These are phyloP conservation scores for Drosophila multiciliata DNA, from an alignment of 2,888 invertebrate genomes.

Conservation along the genomic window DNA sequence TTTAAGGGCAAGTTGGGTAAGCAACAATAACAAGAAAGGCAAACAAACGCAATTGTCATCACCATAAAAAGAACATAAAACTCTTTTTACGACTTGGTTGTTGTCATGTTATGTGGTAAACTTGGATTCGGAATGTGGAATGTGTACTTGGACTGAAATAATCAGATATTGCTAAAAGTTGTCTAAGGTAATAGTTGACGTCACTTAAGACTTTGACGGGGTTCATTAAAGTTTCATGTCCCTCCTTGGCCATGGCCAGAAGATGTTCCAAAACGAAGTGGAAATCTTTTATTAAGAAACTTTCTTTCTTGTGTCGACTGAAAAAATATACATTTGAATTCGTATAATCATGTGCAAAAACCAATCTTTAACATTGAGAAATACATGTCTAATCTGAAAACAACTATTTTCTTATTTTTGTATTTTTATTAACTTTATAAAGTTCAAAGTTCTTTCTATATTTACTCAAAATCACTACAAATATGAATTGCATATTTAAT, in stretches of 20 bases:
- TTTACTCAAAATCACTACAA: background rate
- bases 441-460: background rate
- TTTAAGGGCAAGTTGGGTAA: constrained; percentile 71
- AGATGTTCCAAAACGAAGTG: background rate
- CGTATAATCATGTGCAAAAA: background rate
- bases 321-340: background rate
- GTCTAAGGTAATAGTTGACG: constrained; percentile 2
- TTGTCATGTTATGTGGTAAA: constrained; percentile 55
- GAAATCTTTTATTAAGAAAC: background rate
- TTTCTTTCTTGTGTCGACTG: background rate
- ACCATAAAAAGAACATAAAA: constrained; percentile 81
- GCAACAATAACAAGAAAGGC: constrained; percentile 59
- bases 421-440: background rate
- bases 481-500: background rate
- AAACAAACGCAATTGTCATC: constrained; percentile 77
- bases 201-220: background rate
- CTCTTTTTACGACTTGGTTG: constrained; percentile 77
- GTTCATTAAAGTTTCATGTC: background rate
- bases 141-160: constrained; percentile 14
- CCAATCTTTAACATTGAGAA: background rate
- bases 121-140: constrained; percentile 9
- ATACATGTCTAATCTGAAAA: background rate
- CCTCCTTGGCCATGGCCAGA: background rate
- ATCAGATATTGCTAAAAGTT: constrained; percentile 15
- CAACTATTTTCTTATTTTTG: background rate